A percentile compares a stretch with the other conserved stretches of the same genome.
Conservation (phyloP, 2,888 invertebrate genomes). For the Priocnemis perturbator region DNA sequence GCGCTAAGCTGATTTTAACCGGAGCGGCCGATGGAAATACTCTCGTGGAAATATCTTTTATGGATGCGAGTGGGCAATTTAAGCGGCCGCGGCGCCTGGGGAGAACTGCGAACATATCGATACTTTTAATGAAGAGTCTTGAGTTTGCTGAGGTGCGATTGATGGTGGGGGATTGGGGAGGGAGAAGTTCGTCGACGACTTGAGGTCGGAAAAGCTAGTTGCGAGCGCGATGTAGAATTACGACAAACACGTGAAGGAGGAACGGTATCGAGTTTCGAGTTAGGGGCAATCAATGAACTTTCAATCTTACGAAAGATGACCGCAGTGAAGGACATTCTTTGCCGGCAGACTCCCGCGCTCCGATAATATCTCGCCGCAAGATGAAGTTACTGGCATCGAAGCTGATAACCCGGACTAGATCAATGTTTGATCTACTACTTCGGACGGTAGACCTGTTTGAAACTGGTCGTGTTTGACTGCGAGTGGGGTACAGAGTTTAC, state of each 20-base stretch:
- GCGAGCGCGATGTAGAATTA: no score
- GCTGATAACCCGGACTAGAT: slow-evolving; percentile 32
- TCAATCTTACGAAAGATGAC: neutral
- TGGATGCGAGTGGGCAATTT: no score
- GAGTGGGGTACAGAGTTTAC: slow-evolving; percentile 32
- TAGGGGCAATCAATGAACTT: neutral
- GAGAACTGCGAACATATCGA: no score
- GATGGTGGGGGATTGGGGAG: no score
- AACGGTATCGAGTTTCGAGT: no score
- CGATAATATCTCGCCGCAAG: slow-evolving; percentile 35
- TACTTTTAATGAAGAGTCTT: no score
- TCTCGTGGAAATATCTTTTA: no score
- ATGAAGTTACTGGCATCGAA: slow-evolving; percentile 38
- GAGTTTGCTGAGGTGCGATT: no score
- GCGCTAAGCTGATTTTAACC: neutral
- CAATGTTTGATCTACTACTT: slow-evolving; percentile 39
- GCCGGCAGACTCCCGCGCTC: slow-evolving; percentile 2
- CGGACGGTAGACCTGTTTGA: slow-evolving; percentile 19
- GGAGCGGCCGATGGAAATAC: no score
- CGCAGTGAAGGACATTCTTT: neutral
- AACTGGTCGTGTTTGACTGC: slow-evolving; percentile 15
- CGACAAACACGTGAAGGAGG: no score
- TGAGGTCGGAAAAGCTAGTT: no score
- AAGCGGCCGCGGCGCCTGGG: no score
- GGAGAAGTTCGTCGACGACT: neutral